Base-by-base conservation (phyloP, 1,140 invertebrate species). In the Scylla paramamosain region DNA sequence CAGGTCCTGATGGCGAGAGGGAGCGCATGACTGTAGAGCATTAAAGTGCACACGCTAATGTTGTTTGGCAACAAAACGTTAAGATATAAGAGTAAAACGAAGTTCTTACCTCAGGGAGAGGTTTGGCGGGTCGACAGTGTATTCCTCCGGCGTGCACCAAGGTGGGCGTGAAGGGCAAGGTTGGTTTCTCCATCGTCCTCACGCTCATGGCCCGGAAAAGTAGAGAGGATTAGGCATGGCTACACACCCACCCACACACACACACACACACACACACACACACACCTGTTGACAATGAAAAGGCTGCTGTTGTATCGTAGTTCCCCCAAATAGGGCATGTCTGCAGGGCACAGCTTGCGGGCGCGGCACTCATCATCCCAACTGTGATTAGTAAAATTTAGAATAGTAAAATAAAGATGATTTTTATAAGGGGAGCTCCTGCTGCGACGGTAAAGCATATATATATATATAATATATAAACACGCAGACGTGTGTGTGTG, bases 71-170 rank as follows among this genome's bases (percentile, higher is more conserved):
- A 59, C 1, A 20, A 20, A 20, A 59, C 12, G 2, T 16, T 12
- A 12, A 59, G 2, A 59, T 12, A 0, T 20, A 12, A 59, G 20
- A 8, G 20, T 0, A 59, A 20, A 0, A 0, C 0, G 2, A 59
- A 20, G 10, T 12, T 16, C 52, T 8, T 82, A 93, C 82, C 82
- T 83, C 67, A 12, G 82, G 32, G 7, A 93, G 92, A 16, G 77
- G 77, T 32, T 93, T 32, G 28, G 82, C 25, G 20, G 31, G 82
- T 1, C 32, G 8, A 25, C 89, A 91, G 48, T 91, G 89, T 45
- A 91, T 91, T 28, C 89, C 89, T 8, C 89, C 89, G 20, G 89
- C 89, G 89, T 91, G 89, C n/a, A 91, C 45, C 89, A 91, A 45
- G 0, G 45, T 91, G 39, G 89, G 39, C 16, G 45, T 48, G 45